Base-by-base conservation (phyloP, 1,140 invertebrate genomes). In the Caenorhabditis inopinata region DNA sequence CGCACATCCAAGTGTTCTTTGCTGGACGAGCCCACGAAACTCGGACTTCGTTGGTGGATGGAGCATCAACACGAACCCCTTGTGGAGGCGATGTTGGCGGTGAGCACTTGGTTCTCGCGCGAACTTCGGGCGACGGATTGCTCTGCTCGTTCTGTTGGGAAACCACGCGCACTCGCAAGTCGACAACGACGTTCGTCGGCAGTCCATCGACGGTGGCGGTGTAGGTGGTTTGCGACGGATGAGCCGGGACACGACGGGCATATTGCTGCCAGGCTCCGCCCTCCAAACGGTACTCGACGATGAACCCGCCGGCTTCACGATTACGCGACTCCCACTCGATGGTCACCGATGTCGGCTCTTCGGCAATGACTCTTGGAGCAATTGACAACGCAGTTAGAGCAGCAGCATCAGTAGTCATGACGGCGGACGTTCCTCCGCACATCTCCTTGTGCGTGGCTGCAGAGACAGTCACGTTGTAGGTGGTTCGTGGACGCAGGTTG, bases 21-120 rank as follows among this genome's bases (percentile, higher is more conserved):
- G 87, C 84, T 12, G 85, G 87, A 45, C 87, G 79, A 51, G 86
- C 82, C 87, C 87, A 88, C 14, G 85, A 83, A 7, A 88, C 86
- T 32, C 87, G 83, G 29, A 87, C 82, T 48, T 88, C 87, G 47
- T 87, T 88, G 25, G 83, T 79, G 4, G 87, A 86, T 47, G 87
- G 87, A 45, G 87, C 80, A 75, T 88, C 87, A 16, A 85, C 78
- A 25, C 87, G 82, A 47, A 88, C 58, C 47, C 79, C 86, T 77
- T 88, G 87, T 47, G 87, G 87, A 2, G 87, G 87, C 27, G 47
- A 58, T 3, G 84, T 83, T 21, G 87, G 87, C 23, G 87, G 82
- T 38, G 86, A 85, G 73, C 87, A 88, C 73, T 88, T 89, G 42
- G 87, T 88, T 45, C 85, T 86, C 7, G 82, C 87, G 62, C 86